Evolutionary conservation across 2,797 vertebrate species (phyloP), one percentile per base, ranked within the genome.

Genomic region (Kryptopterus vitreolus): DNA sequence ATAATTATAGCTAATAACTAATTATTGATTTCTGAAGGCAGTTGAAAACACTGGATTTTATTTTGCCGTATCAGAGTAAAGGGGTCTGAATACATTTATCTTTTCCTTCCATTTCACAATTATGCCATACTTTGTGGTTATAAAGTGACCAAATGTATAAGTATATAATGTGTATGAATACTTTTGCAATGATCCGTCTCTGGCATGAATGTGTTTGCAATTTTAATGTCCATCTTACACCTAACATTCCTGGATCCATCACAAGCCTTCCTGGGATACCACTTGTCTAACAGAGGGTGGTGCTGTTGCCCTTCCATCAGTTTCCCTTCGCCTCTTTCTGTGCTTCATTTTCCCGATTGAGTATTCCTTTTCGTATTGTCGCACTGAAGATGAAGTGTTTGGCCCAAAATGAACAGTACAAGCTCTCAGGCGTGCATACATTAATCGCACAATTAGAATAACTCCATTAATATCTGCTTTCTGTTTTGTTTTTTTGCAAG

Each of bases 401-500:
- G 81, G 72, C 66, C 63, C 77, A 76, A 83, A 63, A 74, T 81
- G 81, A 84, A 61, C 66, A 79, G 79, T 59, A 81, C 76, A 78
- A 82, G 35, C 80, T 89, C 87, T 85, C 80, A 87, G 87, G 81
- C 50, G 81, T 86, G 85, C 85, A 81, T 79, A 84, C 79, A 85
- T 77, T 85, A 78, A 88, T 91, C 86, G 87, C 87, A 85, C 90
- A 90, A 91, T 94, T 92, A 93, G 78, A 90, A 91, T 87, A 87
- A 81, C 84, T 92, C 89, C 85, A 92, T 93, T 93, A 91, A 92
- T 92, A 91, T 9, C 1, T 43, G 38, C 38, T 90, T 78, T 55
- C 58, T 58, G n/a, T n/a, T 74, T 16, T 38, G 12, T 43, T 2
- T 80, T 89, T 89, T 88, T 89, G 90, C 90, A 87, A 76, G 89